A percentile compares a stretch with the other conserved stretches of the same genome.
phyloP scores from a whole-genome alignment of 2,888 invertebrate genomes.

The Herminia tarsipennalis region DNA sequence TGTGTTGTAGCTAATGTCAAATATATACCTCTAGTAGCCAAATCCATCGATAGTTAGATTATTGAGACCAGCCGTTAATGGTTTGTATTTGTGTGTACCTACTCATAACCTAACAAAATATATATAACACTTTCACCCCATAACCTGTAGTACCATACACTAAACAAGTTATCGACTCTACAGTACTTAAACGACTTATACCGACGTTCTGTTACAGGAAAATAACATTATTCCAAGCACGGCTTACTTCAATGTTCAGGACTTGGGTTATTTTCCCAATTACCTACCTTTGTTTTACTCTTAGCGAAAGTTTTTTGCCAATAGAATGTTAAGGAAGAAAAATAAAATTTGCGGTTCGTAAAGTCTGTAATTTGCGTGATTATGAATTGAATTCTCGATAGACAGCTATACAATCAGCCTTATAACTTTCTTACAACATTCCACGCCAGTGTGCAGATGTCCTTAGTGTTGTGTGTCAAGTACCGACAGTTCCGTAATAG shows the following conservation, averaged over 20 bases:
- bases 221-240: conserved; percentile 30
- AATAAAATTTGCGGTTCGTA: not conserved
- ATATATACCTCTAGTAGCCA: no score
- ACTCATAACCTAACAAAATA: not conserved
- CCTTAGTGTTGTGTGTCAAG: no score
- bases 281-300: conserved; percentile 24
- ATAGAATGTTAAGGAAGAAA: conserved; percentile 12
- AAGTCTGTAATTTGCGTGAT: conserved; percentile 5
- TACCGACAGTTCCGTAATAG: no score
- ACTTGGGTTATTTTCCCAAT: conserved; percentile 25
- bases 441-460: no score
- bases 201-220: conserved; percentile 12
- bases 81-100: not conserved
- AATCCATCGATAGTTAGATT: no score
- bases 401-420: no score
- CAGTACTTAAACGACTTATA: conserved; percentile 11
- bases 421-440: no score
- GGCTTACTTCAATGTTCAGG: conserved; percentile 23
- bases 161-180: conserved; percentile 5
- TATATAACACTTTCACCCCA: no score
- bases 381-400: conserved; percentile 6
- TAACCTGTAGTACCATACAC: not conserved
- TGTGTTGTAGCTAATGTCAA: no score
- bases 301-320: conserved; percentile 12
- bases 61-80: no score